Evolutionary conservation across 2,888 invertebrate genomes (phyloP), one percentile per base, ranked within the genome.

Genomic region (Phragmatobia fuliginosa): DNA sequence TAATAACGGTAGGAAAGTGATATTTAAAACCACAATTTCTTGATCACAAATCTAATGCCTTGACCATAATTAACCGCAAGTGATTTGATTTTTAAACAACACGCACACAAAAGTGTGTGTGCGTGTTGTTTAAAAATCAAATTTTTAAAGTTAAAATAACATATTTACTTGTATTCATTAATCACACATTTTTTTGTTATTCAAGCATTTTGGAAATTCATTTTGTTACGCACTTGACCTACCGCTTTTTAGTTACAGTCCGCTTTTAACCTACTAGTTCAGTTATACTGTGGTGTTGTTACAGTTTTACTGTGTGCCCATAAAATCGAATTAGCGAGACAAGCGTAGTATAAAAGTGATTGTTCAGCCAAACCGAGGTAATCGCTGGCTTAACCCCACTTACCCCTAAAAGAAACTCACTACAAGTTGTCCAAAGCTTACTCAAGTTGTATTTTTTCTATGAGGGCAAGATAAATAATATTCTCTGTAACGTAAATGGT

Each of bases 251-350:
- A 56, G 0, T 1, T 56, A 28, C 56, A 16, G 41, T n/a, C 5
- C 7, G 8, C 4, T 36, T 28, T 62, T 0, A 25, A 10, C 28
- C n/a, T 70, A 67, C 80, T 81, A 38, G 3, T 77, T 67, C 52
- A 33, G 38, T 32, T 72, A 25, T 33, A 66, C 79, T 82, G 79
- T 81, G 79, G 67, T 31, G 32, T n/a, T 61, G 62, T 75, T 60
- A 73, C 64, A 62, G 62, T 76, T 79, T 82, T 80, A 82, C 67
- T 70, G 75, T 67, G 32, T 10, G 28, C 74, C 70, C 61, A 75
- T 84, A 80, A 82, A 83, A 80, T 79, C 73, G 81, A 81, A 81
- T 83, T 84, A 81, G 82, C 67, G 67, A 76, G 74, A 79, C 79
- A 75, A 81, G 74, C 76, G 71, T 67, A 69, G 65, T 68, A 76